These are phyloP conservation scores for Aphelinus certus DNA, from an alignment of 1,140 invertebrate genomes.

Conservation along the genomic window DNA sequence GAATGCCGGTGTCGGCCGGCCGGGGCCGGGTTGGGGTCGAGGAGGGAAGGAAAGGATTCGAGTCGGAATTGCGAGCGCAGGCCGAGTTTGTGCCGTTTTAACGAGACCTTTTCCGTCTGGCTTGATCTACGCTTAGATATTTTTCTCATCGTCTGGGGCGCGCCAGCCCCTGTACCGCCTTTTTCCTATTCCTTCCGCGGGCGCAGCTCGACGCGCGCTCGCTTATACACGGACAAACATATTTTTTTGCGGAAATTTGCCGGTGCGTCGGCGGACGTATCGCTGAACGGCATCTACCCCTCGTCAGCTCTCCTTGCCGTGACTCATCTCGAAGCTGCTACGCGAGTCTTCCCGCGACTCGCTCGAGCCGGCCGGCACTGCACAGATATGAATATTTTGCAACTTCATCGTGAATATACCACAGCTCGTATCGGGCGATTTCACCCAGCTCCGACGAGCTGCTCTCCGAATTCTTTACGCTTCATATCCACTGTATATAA, in stretches of 20 bases:
- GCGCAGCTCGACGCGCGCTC: not conserved
- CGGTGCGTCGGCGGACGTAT: constrained; percentile 51
- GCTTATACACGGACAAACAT: constrained; percentile 46
- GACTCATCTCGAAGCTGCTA: constrained; percentile 44
- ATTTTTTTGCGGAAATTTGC: constrained; percentile 64
- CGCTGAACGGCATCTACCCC: constrained; percentile 60
- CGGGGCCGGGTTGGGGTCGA: too few species aligned
- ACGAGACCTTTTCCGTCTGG: constrained; percentile 53
- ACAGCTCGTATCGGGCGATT: too few species aligned
- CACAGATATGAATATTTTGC: too few species aligned
- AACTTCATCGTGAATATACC: too few species aligned
- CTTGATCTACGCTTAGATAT: constrained; percentile 64
- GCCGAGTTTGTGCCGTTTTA: constrained; percentile 43
- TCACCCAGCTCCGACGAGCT: too few species aligned
- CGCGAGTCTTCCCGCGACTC: too few species aligned
- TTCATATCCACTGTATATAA: too few species aligned
- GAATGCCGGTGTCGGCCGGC: too few species aligned
- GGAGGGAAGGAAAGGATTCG: too few species aligned
- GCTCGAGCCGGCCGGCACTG: too few species aligned
- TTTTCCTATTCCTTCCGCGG: not conserved
- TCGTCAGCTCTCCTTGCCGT: constrained; percentile 40
- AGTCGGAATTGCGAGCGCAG: too few species aligned
- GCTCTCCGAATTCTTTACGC: too few species aligned
- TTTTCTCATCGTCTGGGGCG: constrained; percentile 57
- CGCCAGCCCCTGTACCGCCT: not conserved